Base-by-base conservation (phyloP, 2,797 vertebrate species). In the Vultur gryphus region DNA sequence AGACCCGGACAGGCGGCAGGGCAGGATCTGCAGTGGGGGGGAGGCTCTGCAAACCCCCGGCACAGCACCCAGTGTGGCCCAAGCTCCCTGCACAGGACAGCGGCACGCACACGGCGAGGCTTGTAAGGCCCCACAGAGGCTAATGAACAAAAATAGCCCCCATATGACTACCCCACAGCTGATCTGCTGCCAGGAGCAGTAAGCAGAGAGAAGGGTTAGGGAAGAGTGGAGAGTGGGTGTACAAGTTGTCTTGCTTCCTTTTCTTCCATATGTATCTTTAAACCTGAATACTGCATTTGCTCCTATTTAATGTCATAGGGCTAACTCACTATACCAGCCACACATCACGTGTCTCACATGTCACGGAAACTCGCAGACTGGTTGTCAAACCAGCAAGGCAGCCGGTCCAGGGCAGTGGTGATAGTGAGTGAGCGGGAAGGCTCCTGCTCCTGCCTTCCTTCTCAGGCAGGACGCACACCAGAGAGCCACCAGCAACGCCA, bases 1-100 rank as follows among this genome's bases (percentile, higher is more conserved):
- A 65, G 33, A 49, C 13, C 19, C 0, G 0, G 33, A 29, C 15
- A 46, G 59, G 39, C 4, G 2, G 35, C 3, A 15, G 24, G 41
- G 37, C 26, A 80, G 35, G 18, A 59, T 58, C 23, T 46, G 26
- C 37, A 37, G 37, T 1, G 3, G 5, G 7, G 17, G 17, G 13
- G 11, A 71, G 31, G 48, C 7, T 66, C 44, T 73, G 66, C 44
- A 71, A 21, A n/a, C 1, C 13, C 28, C 16, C 2, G 0, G 37
- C 46, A 59, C 4, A 52, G 44, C 49, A 52, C n/a, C 23, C 55
- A 39, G n/a, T 0, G 0, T 26, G 43, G 11, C 35, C 70, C 64
- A 33, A 24, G n/a, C 41, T 91, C 65, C 41, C 49, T 33, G 46
- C 51, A 64, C 37, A 54, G 41, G 33, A 52, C 33, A 78, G 76